phyloP scores from a whole-genome alignment of 2,888 invertebrate genomes.

The Trichogramma dendrolimi region DNA sequence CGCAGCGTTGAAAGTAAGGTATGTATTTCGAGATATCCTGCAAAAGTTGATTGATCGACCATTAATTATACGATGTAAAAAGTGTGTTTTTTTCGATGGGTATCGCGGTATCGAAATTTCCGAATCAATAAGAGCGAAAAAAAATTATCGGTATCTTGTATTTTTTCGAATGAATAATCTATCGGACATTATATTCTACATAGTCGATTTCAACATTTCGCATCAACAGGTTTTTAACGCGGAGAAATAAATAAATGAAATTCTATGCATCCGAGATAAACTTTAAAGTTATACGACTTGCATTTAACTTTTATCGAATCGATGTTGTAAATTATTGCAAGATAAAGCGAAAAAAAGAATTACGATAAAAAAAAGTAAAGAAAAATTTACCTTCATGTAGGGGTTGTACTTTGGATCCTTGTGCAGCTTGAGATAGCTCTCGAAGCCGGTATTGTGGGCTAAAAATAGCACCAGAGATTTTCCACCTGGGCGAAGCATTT shows the following conservation, averaged over 20 bases:
- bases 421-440: conserved; percentile 64
- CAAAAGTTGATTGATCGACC: conserved; percentile 7
- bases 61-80: neutral
- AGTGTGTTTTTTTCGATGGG: neutral
- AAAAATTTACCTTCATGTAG: conserved; percentile 58
- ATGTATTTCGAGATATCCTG: conserved; percentile 63
- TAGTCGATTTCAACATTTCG: too few species aligned
- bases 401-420: conserved; percentile 58
- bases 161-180: neutral
- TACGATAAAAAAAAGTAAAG: neutral
- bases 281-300: neutral
- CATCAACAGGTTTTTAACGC: too few species aligned
- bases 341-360: neutral
- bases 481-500: conserved; percentile 65
- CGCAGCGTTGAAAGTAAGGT: conserved; percentile 64
- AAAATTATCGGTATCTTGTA: conserved; percentile 3
- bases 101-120: neutral
- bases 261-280: neutral
- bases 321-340: neutral
- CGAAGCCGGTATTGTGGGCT: conserved; percentile 66
- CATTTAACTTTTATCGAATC: neutral
- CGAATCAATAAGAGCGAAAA: neutral
- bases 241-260: too few species aligned
- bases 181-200: too few species aligned
- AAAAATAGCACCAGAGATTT: conserved; percentile 67